Conservation (phyloP, 2,113 vertebrate genomes). For the Triplophysa tibetana region DNA sequence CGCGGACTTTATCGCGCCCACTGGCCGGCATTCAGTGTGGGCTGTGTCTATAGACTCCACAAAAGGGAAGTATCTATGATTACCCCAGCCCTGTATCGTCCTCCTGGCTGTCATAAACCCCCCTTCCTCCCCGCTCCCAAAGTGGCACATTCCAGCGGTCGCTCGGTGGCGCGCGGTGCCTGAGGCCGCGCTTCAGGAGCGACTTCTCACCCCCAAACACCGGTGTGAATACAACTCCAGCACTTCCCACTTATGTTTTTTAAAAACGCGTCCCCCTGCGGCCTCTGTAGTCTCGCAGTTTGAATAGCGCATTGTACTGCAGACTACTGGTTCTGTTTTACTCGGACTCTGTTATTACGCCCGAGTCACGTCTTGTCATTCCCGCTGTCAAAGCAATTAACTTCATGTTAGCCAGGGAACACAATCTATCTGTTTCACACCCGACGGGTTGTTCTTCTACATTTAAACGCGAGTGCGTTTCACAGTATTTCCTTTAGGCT, state of each 20-base stretch:
- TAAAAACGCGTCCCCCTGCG: constrained; percentile 34
- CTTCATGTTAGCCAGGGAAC: constrained; percentile 45
- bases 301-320: constrained; percentile 53
- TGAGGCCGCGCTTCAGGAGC: constrained; percentile 19
- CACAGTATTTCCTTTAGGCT: background rate
- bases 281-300: constrained; percentile 39
- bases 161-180: constrained; percentile 6
- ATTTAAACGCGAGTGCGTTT: background rate
- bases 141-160: constrained; percentile 42
- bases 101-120: constrained; percentile 16
- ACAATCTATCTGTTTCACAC: constrained; percentile 51
- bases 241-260: constrained; percentile 46
- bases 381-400: constrained; percentile 57
- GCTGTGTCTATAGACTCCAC: constrained; percentile 62
- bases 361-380: constrained; percentile 54
- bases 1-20: constrained; percentile 72
- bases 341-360: constrained; percentile 32
- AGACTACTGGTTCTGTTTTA: constrained; percentile 49
- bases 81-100: constrained; percentile 55
- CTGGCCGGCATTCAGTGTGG: constrained; percentile 68
- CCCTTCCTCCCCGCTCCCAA: background rate
- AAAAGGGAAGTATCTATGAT: constrained; percentile 68
- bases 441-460: background rate
- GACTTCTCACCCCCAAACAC: constrained; percentile 41
- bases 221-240: constrained; percentile 32